phyloP scores from a whole-genome alignment of 2,888 invertebrate genomes.

The Tiliacea citrago region DNA sequence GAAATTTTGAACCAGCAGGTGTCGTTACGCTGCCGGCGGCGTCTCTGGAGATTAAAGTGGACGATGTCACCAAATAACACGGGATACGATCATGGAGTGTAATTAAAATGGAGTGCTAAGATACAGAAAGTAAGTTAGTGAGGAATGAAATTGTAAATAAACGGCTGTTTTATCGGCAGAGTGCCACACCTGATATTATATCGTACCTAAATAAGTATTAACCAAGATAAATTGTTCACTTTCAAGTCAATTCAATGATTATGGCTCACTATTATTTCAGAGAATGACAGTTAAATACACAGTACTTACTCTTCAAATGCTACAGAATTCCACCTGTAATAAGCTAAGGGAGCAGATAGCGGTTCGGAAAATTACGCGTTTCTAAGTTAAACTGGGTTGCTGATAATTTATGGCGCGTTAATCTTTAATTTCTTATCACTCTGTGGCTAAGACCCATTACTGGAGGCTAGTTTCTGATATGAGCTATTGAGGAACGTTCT shows the following conservation, averaged over 20 bases:
- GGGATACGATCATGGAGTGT: conserved; percentile 1
- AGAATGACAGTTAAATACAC: no score
- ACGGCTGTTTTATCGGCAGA: not conserved
- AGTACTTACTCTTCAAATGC: not conserved
- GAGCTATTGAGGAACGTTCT: conserved; percentile 1
- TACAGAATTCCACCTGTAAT: not conserved
- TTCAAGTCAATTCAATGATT: not conserved
- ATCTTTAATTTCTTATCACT: conserved; percentile 22
- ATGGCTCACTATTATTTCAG: not conserved
- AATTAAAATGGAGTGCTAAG: conserved; percentile 8
- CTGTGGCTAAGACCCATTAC: conserved; percentile 10
- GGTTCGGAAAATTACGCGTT: not conserved
- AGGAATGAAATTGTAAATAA: not conserved
- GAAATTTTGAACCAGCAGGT: conserved; percentile 64
- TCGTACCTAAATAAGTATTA: not conserved
- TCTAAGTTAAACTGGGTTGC: no score
- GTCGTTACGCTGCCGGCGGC: conserved; percentile 46
- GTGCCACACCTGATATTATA: no score
- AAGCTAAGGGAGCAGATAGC: no score
- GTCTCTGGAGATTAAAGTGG: conserved; percentile 62
- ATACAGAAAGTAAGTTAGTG: not conserved
- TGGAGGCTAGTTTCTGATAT: conserved; percentile 9
- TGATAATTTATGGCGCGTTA: not conserved
- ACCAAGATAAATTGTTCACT: not conserved
- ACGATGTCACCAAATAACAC: conserved; percentile 38